Evolutionary conservation across 2,888 invertebrate genomes (phyloP), one percentile per base, ranked within the genome.

Genomic region (Terebella lapidaria): DNA sequence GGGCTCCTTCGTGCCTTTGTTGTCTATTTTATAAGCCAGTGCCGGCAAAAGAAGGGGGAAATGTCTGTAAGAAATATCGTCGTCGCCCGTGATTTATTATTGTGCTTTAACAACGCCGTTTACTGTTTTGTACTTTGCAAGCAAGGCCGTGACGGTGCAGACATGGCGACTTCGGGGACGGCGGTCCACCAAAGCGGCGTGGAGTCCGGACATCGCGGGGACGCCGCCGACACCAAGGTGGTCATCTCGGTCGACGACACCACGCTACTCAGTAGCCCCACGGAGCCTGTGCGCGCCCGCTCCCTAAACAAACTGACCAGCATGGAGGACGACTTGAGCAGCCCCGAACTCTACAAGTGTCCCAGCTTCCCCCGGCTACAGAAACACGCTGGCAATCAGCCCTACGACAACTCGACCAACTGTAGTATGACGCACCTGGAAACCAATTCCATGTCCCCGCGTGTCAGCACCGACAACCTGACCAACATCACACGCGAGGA

Each of bases 301-400:
- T 56, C 56, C 24, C 45, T 56, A 10, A 26, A 22, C n/a, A 22
- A 27, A 4, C 47, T 56, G 24, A 27, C 45, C 25, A 22, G 5
- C 56, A 3, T 56, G 10, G 24, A 4, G 3, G 25, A 47, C 10
- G 55, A 35, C 3, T 45, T 24, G 4, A 26, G 24, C 27, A 4
- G 15, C 15, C 5, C 5, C 4, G 46, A 24, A 18, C 4, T 56
- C 15, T 56, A 45, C 47, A 56, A 47, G 27, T 56, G 56, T n/a
- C 56, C 56, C 4, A 56, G 56, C 27, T 56, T 56, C 22, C 56
- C 56, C 4, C 56, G 56, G 3, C 25, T 56, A 4, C 55, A 4
- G 15, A 25, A 24, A 10, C 29, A 35, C 20, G 3, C 18, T 4
- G 27, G 27, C 26, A 5, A 10, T 25, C 28, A 25, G 10, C 18